Evolutionary conservation across 2,113 vertebrate genomes (phyloP), one percentile per base, ranked within the genome.

Genomic region (Leiothrix lutea): DNA sequence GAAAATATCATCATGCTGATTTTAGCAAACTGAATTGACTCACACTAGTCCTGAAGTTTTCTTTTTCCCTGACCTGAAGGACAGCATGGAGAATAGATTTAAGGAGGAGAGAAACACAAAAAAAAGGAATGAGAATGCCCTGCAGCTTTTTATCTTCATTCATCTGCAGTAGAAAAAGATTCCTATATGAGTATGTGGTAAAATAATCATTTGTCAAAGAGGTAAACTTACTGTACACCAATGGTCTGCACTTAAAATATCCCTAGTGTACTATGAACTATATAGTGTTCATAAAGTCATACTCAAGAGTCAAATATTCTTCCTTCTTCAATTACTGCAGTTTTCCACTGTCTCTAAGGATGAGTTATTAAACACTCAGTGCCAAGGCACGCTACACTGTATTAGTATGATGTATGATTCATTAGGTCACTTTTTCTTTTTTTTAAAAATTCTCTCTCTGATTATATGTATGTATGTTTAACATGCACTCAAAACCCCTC

Each of bases 131-230:
- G 21, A 66, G 38, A 78, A 71, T 86, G 48, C 44, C 74, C 71
- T 86, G 35, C 5, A 11, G 51, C 25, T 96, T 97, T 96, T 95
- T 87, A 51, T 92, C 92, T 95, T 97, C 92, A 88, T 95, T 96
- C 82, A 79, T 69, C 80, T 88, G 90, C 84, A 96, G 86, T 40
- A 96, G 90, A 97, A 97, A 96, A 97, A 97, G 64, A 94, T 97
- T 92, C 81, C 74, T 97, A 88, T 72, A 40, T 50, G 48, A 93
- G 73, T 97, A 96, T 86, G 86, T 84, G 94, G 73, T 97, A 97
- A 97, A 97, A 96, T 95, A 97, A 97, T 97, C 36, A 93, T 95
- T 97, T 98, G 94, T 98, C 97, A 97, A 95, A 94, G 95, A 96
- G 82, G 95, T 97, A 97, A 98, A 97, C 96, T 96, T 95, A 96